A percentile compares a stretch with the other conserved stretches of the same genome.
Evolutionary conservation across 2,797 vertebrate genomes (phyloP).

Genomic region (Ctenopoma kingsleyae): DNA sequence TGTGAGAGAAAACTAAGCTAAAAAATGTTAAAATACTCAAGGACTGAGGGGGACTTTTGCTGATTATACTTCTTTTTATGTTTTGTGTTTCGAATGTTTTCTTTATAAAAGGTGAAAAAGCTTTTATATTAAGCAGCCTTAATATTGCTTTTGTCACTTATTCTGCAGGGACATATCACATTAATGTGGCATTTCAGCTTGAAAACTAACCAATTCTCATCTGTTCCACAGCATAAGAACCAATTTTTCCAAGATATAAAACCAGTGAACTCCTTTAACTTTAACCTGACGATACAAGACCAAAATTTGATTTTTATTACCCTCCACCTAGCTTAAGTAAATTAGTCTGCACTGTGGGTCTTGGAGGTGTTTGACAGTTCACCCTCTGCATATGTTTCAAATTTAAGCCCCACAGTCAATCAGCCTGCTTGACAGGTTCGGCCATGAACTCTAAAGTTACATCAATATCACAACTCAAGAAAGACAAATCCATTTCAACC

Average conservation of each 20-base stretch:
- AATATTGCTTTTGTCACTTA: neutral
- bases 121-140: neutral
- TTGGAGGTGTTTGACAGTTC: conserved; percentile 46
- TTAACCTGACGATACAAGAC: conserved; percentile 25
- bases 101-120: too few relatives aligned
- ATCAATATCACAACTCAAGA: conserved; percentile 49
- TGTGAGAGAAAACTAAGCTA: too few relatives aligned
- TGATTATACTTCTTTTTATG: neutral
- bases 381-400: conserved; percentile 59
- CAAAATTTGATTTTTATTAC: conserved; percentile 52
- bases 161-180: neutral
- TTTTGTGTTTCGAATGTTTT: neutral
- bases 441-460: conserved; percentile 58
- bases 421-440: conserved; percentile 53
- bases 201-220: neutral
- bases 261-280: conserved; percentile 47
- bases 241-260: conserved; percentile 28
- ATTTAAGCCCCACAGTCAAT: conserved; percentile 58
- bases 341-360: conserved; percentile 54
- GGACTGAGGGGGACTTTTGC: too few relatives aligned
- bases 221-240: neutral
- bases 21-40: too few relatives aligned
- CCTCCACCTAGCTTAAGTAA: conserved; percentile 46
- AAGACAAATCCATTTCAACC: conserved; percentile 26
- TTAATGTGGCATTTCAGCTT: conserved; percentile 3